These are phyloP conservation scores for Onchidella celtica DNA, from an alignment of 2,888 invertebrate species.

Conservation along the genomic window DNA sequence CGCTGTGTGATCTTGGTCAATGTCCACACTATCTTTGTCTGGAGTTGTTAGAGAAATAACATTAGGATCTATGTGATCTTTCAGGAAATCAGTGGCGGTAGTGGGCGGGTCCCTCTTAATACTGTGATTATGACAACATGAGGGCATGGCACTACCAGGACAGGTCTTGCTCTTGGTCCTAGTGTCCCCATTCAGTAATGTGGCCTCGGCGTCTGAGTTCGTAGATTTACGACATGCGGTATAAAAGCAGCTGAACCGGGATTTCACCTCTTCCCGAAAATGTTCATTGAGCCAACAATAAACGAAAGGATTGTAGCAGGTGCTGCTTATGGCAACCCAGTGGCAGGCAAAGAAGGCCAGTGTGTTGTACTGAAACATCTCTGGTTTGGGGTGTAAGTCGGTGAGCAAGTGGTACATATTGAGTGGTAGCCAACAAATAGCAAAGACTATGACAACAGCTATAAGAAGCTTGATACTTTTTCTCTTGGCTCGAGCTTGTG, in stretches of 20 bases:
- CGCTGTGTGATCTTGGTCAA: neutral
- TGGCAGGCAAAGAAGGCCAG: constrained; percentile 80
- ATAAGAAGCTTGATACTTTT: constrained; percentile 81
- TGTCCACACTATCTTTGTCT: neutral
- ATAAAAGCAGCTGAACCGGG: constrained; percentile 74
- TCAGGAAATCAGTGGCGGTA: constrained; percentile 28
- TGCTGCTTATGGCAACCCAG: constrained; percentile 81
- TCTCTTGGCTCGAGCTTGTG: constrained; percentile 78
- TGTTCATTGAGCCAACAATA: constrained; percentile 81
- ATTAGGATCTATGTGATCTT: neutral
- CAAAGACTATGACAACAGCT: constrained; percentile 80
- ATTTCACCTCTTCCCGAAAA: constrained; percentile 78
- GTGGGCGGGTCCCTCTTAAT: constrained; percentile 21
- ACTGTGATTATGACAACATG: neutral
- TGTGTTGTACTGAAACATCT: constrained; percentile 77
- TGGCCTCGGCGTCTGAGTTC: neutral
- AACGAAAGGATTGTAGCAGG: constrained; percentile 81
- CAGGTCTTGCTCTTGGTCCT: neutral
- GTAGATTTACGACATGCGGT: neutral
- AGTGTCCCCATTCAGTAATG: constrained; percentile 6
- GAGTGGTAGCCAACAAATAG: constrained; percentile 81
- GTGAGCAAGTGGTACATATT: constrained; percentile 80
- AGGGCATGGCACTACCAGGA: neutral
- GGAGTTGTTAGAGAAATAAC: neutral
- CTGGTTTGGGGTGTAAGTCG: constrained; percentile 74